Evolutionary conservation across 2,113 vertebrate species (phyloP), one percentile per base, ranked within the genome.

Genomic region (Zapornia atra): DNA sequence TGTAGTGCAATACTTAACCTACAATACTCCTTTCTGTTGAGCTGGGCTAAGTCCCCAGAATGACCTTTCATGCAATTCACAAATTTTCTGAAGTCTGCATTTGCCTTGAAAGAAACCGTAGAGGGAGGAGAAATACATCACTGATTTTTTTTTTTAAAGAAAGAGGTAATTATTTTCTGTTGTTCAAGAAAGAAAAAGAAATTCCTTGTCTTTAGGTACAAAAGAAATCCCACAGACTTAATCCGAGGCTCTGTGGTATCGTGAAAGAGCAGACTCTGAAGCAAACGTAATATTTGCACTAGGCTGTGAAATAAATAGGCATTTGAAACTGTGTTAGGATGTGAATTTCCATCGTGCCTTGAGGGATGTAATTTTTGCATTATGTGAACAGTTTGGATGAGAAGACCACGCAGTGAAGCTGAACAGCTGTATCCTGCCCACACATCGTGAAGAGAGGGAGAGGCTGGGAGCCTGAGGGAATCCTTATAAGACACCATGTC

Each of bases 371-470:
- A 92, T 93, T 93, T 96, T 79, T 95, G 86, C 70, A 54, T 89
- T 82, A 82, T 84, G 88, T 65, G 96, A 94, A 7, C 76, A 82
- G 80, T 93, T 75, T 88, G 95, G 92, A 93, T 94, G 90, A 91
- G 88, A 87, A 91, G 96, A 90, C 86, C 94, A 95, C 0, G 94
- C 92, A 81, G 86, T n/a, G 92, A 86, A 86, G 86, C 77, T 76
- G 95, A 95, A 92, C 96, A 95, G 96, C 94, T 96, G 96, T 96
- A 94, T 96, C 96, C 92, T 96, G 95, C 94, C 94, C 95, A 97
- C 95, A 93, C 92, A 96, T 88, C 29, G 65, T 26, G 96, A 96
- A 89, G 83, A 1, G 8, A 96, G 90, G 92, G 95, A 96, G 90
- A 96, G 96, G 86, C 80, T 69, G 57, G 80, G 31, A 88, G 96